Base-by-base conservation (phyloP, 2,797 vertebrate species). In the Pseudochromis fuscus region DNA sequence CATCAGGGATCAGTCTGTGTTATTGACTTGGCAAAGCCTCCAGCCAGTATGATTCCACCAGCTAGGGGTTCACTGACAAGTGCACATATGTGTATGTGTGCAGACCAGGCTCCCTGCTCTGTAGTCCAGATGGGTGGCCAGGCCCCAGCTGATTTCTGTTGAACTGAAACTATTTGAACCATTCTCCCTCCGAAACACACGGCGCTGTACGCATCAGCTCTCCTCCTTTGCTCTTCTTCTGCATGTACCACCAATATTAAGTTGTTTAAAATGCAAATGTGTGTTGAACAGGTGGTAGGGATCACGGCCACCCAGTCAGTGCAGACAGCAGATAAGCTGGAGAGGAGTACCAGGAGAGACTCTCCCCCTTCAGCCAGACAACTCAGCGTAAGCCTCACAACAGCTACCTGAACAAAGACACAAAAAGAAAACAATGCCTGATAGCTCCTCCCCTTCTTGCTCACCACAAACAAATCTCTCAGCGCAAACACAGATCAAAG, bases 21-120 rank as follows among this genome's bases (percentile, higher is more conserved):
- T 91, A 92, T 92, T 92, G 90, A 89, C 87, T 91, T 92, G 89
- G 88, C 90, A 91, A 72, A 73, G 69, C 77, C 79, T 90, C 78
- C 78, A 79, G 86, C 77, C 84, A 86, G 79, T 89, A 84, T 71
- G 51, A 88, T 89, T 93, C 79, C 87, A 90, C 79, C 79, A 81
- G 87, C 51, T 19, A 86, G 83, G 78, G 81, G 68, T 85, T 90
- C 79, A 81, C 85, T 87, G 86, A 79, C 77, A 79, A 86, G 82
- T 77, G 68, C 72, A 72, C 87, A 79, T 71, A 57, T 82, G 81
- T 79, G 73, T 76, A 61, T 77, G 74, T 74, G 79, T 62, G 84
- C 59, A 74, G 72, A 82, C 60, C 77, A 67, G 61, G 46, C 82
- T 85, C 72, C 28, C 67, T 53, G 63, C 81, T 86, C 79, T 87